Evolutionary conservation across 2,113 vertebrate species (phyloP).

Genomic region (Alectura lathami): DNA sequence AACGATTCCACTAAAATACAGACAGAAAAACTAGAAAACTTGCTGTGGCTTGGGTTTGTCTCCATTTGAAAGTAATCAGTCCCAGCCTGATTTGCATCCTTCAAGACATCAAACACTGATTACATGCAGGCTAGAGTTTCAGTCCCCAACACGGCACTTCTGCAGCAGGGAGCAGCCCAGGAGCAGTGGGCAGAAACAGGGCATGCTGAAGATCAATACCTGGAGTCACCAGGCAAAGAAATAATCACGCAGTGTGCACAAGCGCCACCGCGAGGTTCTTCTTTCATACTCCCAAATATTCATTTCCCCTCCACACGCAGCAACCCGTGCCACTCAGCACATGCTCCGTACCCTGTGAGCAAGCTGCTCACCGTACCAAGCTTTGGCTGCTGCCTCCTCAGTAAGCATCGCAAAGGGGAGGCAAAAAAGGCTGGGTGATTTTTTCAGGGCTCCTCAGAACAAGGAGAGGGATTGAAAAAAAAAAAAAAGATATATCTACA

Average conservation of each 20-base stretch:
- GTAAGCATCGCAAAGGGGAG: not conserved
- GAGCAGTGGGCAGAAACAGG: not conserved
- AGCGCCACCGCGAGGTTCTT: conserved; percentile 22
- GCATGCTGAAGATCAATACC: rapidly evolving
- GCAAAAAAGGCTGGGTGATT: rapidly evolving
- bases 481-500: not conserved
- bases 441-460: not conserved
- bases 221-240: not conserved
- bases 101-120: not conserved
- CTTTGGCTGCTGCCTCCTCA: not conserved
- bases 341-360: not conserved
- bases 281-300: not conserved
- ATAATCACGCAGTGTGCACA: not conserved
- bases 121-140: not conserved
- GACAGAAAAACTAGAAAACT: not conserved
- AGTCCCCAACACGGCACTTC: not conserved
- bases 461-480: rapidly evolving
- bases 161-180: not conserved
- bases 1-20: not conserved
- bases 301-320: not conserved
- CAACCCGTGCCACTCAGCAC: not conserved
- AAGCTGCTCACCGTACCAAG: not conserved
- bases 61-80: not conserved
- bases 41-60: not conserved
- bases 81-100: not conserved